Percentiles rank a stretch among this genome's conserved stretches.
Conservation (phyloP, 2,797 vertebrate genomes). For the Notolabrus celidotus region DNA sequence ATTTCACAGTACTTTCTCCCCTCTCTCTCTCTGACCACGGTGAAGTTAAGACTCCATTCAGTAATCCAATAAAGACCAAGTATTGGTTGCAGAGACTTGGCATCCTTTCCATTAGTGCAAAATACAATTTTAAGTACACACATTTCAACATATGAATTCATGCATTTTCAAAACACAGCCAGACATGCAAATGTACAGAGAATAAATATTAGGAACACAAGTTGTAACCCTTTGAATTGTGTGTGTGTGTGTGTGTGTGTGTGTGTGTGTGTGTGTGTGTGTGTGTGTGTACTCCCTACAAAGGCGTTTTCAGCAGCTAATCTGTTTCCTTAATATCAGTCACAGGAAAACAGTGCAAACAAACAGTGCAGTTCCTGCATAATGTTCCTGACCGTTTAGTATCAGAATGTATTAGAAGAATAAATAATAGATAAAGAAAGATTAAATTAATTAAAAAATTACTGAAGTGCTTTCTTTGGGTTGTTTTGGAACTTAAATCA, state of each 20-base stretch:
- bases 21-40: constrained; percentile 10
- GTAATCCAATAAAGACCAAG: constrained; percentile 73
- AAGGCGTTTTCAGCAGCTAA: constrained; percentile 23
- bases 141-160: background rate
- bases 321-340: constrained; percentile 32
- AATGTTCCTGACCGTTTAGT: background rate
- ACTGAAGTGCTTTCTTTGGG: no score
- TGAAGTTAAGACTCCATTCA: constrained; percentile 63
- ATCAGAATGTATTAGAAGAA: no score
- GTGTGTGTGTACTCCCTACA: background rate
- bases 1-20: no score
- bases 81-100: constrained; percentile 39
- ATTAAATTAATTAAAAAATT: no score
- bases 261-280: background rate
- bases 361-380: constrained; percentile 35
- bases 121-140: constrained; percentile 31
- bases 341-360: constrained; percentile 19
- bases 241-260: background rate
- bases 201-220: no score
- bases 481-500: no score
- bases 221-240: no score
- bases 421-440: no score
- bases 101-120: constrained; percentile 40
- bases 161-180: background rate
- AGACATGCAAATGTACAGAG: background rate